Evolutionary conservation across 2,888 invertebrate species (phyloP).

Genomic region (Boloria euphrosyne): DNA sequence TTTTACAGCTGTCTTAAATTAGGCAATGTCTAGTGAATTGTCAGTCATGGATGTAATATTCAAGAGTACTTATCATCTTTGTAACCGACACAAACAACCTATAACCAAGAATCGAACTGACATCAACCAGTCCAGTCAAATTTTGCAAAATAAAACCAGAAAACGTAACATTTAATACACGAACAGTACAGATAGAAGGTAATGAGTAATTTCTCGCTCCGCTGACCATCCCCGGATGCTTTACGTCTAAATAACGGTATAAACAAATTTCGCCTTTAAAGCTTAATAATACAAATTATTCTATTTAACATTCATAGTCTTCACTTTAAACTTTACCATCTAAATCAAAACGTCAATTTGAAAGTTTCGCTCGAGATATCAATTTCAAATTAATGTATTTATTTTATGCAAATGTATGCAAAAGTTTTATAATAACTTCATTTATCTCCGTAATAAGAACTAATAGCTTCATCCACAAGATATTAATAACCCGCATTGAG

Average conservation of each 20-base stretch:
- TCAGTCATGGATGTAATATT: no score
- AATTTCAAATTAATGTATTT: not conserved
- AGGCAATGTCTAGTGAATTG: no score
- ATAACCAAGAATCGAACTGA: not conserved
- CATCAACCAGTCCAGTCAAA: not conserved
- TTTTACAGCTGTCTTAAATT: no score
- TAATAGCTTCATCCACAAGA: slow-evolving; percentile 3
- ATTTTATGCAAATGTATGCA: not conserved
- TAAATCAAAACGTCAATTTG: no score
- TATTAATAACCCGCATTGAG: not conserved
- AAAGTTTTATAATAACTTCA: no score
- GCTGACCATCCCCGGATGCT: slow-evolving; percentile 45
- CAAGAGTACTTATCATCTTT: no score
- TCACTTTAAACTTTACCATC: no score
- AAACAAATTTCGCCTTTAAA: slow-evolving; percentile 28
- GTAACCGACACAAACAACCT: no score
- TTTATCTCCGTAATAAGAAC: not conserved
- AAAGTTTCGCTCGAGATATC: no score
- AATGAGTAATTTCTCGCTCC: slow-evolving; percentile 57
- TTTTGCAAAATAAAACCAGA: slow-evolving; percentile 17
- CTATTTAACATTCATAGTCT: not conserved
- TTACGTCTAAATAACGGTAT: slow-evolving; percentile 15
- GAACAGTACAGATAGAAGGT: slow-evolving; percentile 33
- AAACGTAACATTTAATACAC: slow-evolving; percentile 27
- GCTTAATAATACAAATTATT: slow-evolving; percentile 10